Percentiles rank a stretch among this genome's conserved stretches.
phyloP scores from a whole-genome alignment of 2,888 invertebrate species.

The Opisthograptis luteolata region DNA sequence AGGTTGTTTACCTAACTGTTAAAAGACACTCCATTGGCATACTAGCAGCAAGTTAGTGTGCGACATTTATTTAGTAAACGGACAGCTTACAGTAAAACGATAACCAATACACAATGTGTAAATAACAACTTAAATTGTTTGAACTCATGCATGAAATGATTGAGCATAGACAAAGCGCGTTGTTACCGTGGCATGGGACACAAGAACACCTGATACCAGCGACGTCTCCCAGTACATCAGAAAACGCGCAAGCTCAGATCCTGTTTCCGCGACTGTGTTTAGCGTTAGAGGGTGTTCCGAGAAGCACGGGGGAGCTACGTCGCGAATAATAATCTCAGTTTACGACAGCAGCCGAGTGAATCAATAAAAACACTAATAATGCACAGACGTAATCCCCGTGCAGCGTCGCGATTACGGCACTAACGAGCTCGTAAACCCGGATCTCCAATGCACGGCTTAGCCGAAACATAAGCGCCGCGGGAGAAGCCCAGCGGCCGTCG shows the following conservation, averaged over 20 bases:
- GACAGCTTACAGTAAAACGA: no score
- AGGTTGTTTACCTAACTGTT: no score
- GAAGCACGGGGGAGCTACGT: constrained; percentile 56
- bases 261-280: neutral
- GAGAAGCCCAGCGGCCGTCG: constrained; percentile 23
- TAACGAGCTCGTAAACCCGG: constrained; percentile 83
- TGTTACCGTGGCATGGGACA: no score
- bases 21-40: no score
- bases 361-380: constrained; percentile 85
- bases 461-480: constrained; percentile 63
- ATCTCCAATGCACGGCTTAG: constrained; percentile 79
- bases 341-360: constrained; percentile 83
- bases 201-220: no score
- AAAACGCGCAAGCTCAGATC: constrained; percentile 1
- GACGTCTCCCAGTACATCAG: no score
- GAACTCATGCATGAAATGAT: no score
- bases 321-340: constrained; percentile 84
- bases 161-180: no score
- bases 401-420: constrained; percentile 81
- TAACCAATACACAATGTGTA: no score
- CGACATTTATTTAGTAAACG: no score
- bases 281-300: constrained; percentile 48
- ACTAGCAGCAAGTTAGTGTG: no score
- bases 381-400: constrained; percentile 82
- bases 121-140: no score